Evolutionary conservation across 2,888 invertebrate genomes (phyloP).

Genomic region (Ophion ventricosus): DNA sequence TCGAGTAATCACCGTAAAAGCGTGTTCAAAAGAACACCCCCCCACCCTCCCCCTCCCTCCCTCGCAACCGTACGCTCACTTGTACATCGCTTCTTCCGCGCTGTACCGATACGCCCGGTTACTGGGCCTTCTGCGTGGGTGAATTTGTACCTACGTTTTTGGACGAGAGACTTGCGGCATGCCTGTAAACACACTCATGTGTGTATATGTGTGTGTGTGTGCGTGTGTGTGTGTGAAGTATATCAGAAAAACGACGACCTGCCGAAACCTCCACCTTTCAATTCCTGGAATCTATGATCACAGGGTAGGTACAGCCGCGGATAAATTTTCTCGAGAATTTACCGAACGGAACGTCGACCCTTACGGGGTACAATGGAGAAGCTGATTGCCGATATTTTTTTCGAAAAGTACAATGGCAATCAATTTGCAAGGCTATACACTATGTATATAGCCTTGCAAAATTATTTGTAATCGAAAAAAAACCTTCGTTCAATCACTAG

Average conservation of each 20-base stretch:
- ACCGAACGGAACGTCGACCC: no score
- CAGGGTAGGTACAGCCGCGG: background rate
- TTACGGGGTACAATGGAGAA: no score
- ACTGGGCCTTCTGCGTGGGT: slow-evolving; percentile 14
- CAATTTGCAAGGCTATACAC: no score
- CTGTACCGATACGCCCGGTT: slow-evolving; percentile 15
- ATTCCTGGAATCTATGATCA: background rate
- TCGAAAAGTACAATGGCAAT: no score
- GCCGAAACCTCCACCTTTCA: background rate
- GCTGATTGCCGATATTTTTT: no score
- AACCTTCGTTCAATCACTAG: no score
- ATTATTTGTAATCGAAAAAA: no score
- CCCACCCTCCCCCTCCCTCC: slow-evolving; percentile 31
- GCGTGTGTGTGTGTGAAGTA: background rate
- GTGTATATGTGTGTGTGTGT: background rate
- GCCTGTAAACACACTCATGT: background rate
- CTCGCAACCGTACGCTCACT: slow-evolving; percentile 34
- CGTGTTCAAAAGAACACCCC: slow-evolving; percentile 75
- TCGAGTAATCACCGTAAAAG: slow-evolving; percentile 82
- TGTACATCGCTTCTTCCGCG: slow-evolving; percentile 8
- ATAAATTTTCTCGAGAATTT: no score
- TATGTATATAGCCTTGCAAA: no score
- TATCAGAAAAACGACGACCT: background rate
- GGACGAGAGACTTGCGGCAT: background rate
- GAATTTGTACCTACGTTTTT: background rate